These are phyloP conservation scores for Butorides virescens DNA, from an alignment of 2,113 vertebrate species.

Conservation along the genomic window DNA sequence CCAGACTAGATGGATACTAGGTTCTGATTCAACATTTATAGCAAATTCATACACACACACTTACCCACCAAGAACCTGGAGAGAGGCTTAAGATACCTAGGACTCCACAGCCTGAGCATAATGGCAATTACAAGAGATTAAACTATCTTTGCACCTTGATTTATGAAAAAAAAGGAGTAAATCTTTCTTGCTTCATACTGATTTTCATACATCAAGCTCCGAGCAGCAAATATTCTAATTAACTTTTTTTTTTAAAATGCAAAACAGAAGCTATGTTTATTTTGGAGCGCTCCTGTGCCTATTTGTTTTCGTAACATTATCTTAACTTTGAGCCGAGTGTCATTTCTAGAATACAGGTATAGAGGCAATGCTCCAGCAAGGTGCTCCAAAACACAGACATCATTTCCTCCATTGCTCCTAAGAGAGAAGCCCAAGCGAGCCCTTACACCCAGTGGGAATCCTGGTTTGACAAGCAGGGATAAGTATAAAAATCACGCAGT, in stretches of 20 bases:
- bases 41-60: background rate
- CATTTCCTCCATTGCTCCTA: background rate
- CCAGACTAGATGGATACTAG: background rate
- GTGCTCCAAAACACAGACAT: background rate
- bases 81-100: background rate
- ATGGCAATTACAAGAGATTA: background rate
- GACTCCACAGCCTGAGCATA: background rate
- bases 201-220: background rate
- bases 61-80: background rate
- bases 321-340: background rate
- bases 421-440: background rate
- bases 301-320: background rate
- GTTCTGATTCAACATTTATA: background rate
- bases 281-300: background rate
- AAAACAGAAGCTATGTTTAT: background rate
- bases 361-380: background rate
- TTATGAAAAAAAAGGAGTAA: background rate
- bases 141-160: background rate
- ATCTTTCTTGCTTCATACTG: background rate
- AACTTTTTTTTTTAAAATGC: background rate
- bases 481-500: constrained; percentile 10
- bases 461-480: constrained; percentile 4
- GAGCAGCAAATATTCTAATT: background rate
- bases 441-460: background rate
- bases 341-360: background rate